Base-by-base conservation (phyloP, 2,797 vertebrate genomes). In the Pangasius mekongensis region DNA sequence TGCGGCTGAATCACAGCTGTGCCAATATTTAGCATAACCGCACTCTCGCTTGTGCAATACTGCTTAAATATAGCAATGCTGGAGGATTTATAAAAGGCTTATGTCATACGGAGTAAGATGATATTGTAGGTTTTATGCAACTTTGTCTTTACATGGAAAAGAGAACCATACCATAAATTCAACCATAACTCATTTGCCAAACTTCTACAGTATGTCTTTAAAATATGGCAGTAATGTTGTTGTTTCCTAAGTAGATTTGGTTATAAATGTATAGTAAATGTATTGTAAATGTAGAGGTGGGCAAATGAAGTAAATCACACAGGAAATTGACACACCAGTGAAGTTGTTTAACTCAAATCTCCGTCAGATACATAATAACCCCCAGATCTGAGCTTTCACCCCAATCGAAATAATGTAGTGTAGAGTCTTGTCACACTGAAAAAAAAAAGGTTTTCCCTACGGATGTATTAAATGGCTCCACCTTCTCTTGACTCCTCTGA, bases 401-500 rank as follows among this genome's bases (percentile, higher is more conserved):
- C 27, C 33, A 54, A 43, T 43, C 43, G 6, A 27, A 81, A 39
- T 81, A 36, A 80, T 14, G 54, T 39, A 7, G 8, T 56, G 18
- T 78, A 58, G 20, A 13, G 56, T 43, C 13, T 8, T 39, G 22
- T 62, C 78, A 39, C 33, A 39, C 10, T 13, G 52, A 27, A 11
- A 39, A 39, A 39, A 39, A 39, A 39, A 39, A 2, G 13, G 5
- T 0, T 82, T 43, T 62, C 80, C 36, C 80, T 82, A 11, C 24
- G 47, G 33, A n/a, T 82, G 11, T 47, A 8, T 62, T 62, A 62
- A 82, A 64, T 16, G 24, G 22, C 20, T 27, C 36, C 58, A 39
- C 20, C 58, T 36, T 82, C 5, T 82, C n/a, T 52, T 54, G 77
- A 33, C 13, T 74, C 69, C 47, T 62, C 43, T 88, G 14, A 86